Percentiles rank a stretch among this genome's conserved stretches.
Conservation (phyloP, 1,140 invertebrate genomes). For the Magallana angulata region DNA sequence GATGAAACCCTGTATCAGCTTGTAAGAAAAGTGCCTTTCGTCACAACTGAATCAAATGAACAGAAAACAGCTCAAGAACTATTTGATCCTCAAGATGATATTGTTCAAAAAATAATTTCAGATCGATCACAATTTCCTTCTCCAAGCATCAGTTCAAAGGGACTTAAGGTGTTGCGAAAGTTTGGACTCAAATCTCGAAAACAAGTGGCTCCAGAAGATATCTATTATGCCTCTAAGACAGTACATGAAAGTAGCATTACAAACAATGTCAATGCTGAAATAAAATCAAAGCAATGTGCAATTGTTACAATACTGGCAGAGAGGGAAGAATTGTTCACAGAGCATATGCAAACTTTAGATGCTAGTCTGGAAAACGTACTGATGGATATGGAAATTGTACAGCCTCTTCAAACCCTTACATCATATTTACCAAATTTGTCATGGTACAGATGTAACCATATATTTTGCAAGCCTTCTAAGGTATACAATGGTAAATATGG, state of each 20-base stretch:
- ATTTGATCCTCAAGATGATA: not conserved
- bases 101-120: not conserved
- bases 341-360: not conserved
- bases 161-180: not conserved
- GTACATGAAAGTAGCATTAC: not conserved
- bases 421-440: not conserved
- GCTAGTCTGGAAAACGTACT: not conserved
- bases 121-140: not conserved
- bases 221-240: not conserved
- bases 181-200: not conserved
- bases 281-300: not conserved
- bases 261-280: not conserved
- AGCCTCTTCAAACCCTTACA: not conserved
- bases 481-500: not conserved
- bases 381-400: slow-evolving; percentile 13
- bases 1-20: not conserved
- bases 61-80: not conserved
- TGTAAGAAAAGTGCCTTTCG: not conserved
- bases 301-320: not conserved
- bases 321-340: not conserved
- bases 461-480: not conserved
- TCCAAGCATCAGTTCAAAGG: not conserved
- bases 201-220: not conserved
- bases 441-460: not conserved
- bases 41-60: not conserved